Base-by-base conservation (phyloP, 2,888 invertebrate species). In the Drosophila rellima region DNA sequence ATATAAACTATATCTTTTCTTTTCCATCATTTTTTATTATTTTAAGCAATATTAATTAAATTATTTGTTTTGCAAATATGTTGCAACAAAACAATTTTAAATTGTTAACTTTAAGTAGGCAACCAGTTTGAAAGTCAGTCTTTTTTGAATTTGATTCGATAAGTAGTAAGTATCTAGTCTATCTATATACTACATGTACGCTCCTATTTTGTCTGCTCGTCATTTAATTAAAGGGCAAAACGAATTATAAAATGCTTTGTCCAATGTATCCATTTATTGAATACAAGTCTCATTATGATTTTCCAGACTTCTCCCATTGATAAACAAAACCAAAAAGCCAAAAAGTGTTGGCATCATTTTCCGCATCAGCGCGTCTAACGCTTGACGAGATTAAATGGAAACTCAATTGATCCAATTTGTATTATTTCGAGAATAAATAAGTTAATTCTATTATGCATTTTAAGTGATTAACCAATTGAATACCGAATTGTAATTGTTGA, bases 321-420 rank as follows among this genome's bases (percentile, higher is more conserved):
- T 7, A 44, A 44, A 44, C 20, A 26, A 23, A n/a, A 23, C 10
- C 13, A 33, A 35, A 35, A 26, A 35, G 13, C 23, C 7, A n/a
- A 40, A 52, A 35, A 59, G 56, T 68, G 62, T 51, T 70, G 72
- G 59, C 59, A 59, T 65, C 42, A 39, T 55, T 76, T 87, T 84
- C 68, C 81, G 62, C 80, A 59, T 77, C 74, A 71, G 37, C 72
- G 83, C 74, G 59, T 66, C 13, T 11, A 40, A 60, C 42, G 59
- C 39, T 55, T 42, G 44, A 56, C 55, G 48, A 56, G 68, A 47
- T 72, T 65, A 39, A 60, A 51, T 26, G 13, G 3, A 44, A 59
- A 50, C 8, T 50, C 62, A 74, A 74, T 39, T 40, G 62, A 10
- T 31, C 1, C 7, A 3, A 50, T 35, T 31, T 29, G 39, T 48